Conservation (phyloP, 1,140 invertebrate genomes). For the Trissolcus basalis region DNA sequence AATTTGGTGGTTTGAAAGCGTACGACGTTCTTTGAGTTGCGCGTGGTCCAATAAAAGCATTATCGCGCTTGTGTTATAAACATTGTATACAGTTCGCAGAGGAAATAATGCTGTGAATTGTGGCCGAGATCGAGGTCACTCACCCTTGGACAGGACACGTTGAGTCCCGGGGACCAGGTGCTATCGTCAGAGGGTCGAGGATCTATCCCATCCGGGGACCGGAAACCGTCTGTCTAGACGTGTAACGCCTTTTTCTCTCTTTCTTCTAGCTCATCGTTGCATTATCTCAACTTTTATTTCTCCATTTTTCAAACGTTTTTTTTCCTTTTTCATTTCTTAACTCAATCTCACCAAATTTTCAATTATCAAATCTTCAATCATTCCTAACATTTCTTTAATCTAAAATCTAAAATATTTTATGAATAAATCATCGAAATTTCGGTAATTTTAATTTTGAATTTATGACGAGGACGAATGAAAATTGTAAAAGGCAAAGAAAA, state of each 20-base stretch:
- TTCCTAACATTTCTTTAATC: too few species aligned
- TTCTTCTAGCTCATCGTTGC: conserved; percentile 12
- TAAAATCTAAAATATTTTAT: too few species aligned
- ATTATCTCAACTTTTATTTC: too few species aligned
- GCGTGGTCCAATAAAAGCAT: neutral
- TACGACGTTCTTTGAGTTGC: neutral
- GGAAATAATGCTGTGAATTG: conserved; percentile 43
- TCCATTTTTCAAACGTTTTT: too few species aligned
- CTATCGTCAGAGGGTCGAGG: conserved; percentile 59
- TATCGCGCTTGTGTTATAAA: conserved; percentile 5
- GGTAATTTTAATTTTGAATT: too few species aligned
- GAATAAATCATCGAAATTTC: too few species aligned
- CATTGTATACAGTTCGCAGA: conserved; percentile 16
- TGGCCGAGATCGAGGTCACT: conserved; percentile 49
- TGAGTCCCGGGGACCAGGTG: conserved; percentile 66
- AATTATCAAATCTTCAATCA: too few species aligned
- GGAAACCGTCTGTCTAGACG: conserved; percentile 72
- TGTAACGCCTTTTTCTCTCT: conserved; percentile 60
- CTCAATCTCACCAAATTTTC: neutral
- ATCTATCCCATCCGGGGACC: conserved; percentile 62
- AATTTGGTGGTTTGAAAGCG: too few species aligned
- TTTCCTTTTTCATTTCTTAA: too few species aligned
- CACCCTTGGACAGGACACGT: conserved; percentile 53
- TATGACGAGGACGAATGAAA: too few species aligned
- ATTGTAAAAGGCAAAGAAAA: too few species aligned